These are phyloP conservation scores for Pinna nobilis DNA, from an alignment of 1,140 invertebrate genomes.

Conservation along the genomic window DNA sequence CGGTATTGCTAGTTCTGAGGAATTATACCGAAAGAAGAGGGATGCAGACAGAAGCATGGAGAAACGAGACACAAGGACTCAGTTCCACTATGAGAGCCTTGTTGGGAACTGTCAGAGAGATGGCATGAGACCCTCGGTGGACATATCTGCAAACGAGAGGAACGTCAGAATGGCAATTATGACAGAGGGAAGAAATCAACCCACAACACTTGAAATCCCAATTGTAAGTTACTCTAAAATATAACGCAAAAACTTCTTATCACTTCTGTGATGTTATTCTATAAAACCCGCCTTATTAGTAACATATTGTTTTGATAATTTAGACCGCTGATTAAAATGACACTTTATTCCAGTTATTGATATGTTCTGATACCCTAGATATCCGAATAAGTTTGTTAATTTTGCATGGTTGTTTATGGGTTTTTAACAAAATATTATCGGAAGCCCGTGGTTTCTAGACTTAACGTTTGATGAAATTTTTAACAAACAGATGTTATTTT, in stretches of 20 bases:
- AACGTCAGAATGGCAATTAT: slow-evolving; percentile 25
- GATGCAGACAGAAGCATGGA: neutral
- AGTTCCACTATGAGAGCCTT: slow-evolving; percentile 27
- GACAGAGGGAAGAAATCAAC: neutral
- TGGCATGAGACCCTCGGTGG: slow-evolving; percentile 18
- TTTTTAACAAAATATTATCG: too few relatives aligned
- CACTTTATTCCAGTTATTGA: neutral
- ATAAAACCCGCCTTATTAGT: neutral
- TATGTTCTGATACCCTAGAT: neutral
- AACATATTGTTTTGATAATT: neutral
- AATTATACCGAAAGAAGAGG: slow-evolving; percentile 27
- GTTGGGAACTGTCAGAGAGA: slow-evolving; percentile 29
- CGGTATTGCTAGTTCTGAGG: neutral
- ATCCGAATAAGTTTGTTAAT: neutral
- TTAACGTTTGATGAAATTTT: too few relatives aligned
- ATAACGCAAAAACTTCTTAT: neutral
- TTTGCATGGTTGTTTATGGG: too few relatives aligned
- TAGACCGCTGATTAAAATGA: neutral
- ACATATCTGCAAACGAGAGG: slow-evolving; percentile 35
- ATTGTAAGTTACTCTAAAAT: slow-evolving; percentile 26
- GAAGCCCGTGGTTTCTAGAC: too few relatives aligned
- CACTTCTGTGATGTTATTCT: too few relatives aligned
- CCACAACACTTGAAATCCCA: slow-evolving; percentile 20
- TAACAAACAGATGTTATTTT: too few relatives aligned
- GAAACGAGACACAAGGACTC: neutral